Evolutionary conservation across 2,113 vertebrate genomes (phyloP), one percentile per base, ranked within the genome.

Genomic region (Notarius quadriscutis): DNA sequence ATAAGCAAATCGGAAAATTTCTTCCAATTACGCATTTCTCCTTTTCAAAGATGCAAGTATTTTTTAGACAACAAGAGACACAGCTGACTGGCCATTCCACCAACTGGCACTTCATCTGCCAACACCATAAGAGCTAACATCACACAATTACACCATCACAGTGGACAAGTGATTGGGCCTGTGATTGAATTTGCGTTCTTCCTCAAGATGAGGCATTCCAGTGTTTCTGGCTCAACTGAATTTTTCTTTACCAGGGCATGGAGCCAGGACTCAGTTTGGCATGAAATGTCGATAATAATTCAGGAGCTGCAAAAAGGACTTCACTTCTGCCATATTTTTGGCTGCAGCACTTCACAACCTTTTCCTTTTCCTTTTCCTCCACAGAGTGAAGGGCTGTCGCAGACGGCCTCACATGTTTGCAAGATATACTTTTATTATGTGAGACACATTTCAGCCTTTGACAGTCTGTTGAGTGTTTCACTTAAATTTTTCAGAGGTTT

Each of bases 401-500:
- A 58, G 78, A 34, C 15, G 1, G 15, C 78, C 1, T 58, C 9
- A 14, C 78, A 80, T 34, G 27, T 34, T 80, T 34, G 78, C 53
- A 41, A 60, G 78, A 58, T 60, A 79, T 79, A 80, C 48, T 83
- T 69, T 83, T 67, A 63, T 65, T 83, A 50, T 65, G 18, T 63
- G 81, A 51, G 58, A 48, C 62, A 67, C 41, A 83, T 67, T 83
- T 83, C 62, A 83, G 60, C 25, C 81, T 51, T 51, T 50, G 81
- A 67, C 58, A 83, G 81, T 10, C 22, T 48, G 22, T 41, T 69
- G 81, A 50, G 62, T n/a, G 22, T 25, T 53, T 83, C 48, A 27
- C 62, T 53, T 83, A 18, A 5, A 53, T 83, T 65, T 67, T 71
- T 25, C 50, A 30, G 53, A 88, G 75, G 4, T 27, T 85, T 51